Conservation (phyloP, 2,797 vertebrate genomes). For the Yasuhikotakia modesta region DNA sequence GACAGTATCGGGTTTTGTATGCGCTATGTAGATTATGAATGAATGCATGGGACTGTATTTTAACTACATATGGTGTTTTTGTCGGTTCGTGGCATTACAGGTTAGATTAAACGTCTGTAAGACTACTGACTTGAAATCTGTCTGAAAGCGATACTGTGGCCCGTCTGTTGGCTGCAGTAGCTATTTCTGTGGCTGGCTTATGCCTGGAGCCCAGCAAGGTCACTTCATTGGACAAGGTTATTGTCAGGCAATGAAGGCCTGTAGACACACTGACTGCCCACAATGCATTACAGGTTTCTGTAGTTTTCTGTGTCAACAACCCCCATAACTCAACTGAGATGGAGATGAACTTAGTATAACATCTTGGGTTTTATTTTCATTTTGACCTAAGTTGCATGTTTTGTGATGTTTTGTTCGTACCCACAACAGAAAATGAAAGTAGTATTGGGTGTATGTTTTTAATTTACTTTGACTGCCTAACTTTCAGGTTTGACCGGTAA, state of each 20-base stretch:
- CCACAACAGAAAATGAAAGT: not conserved
- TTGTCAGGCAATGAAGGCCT: no score
- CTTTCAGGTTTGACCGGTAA: not conserved
- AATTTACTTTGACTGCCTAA: not conserved
- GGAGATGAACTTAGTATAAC: no score
- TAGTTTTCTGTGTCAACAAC: no score
- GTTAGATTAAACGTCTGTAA: no score
- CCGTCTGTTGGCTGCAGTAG: conserved; percentile 4
- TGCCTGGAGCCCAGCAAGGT: conserved; percentile 22
- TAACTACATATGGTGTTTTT: no score
- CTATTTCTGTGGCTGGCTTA: conserved; percentile 54
- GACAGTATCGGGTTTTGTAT: no score
- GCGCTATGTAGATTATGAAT: no score
- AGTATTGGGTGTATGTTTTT: no score
- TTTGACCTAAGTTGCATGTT: not conserved
- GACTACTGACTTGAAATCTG: no score
- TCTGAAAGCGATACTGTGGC: conserved; percentile 24
- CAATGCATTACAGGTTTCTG: no score
- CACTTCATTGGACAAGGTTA: conserved; percentile 27
- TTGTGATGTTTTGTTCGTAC: not conserved
- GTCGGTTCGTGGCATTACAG: not conserved
- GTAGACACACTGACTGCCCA: not conserved
- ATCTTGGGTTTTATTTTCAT: no score
- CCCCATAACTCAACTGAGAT: not conserved
- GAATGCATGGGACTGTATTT: no score